A percentile compares a stretch with the other conserved stretches of the same genome.
phyloP scores from a whole-genome alignment of 30 jellyfish, hydroid and myxozoan genomes.

The Haliclystus octoradiatus region DNA sequence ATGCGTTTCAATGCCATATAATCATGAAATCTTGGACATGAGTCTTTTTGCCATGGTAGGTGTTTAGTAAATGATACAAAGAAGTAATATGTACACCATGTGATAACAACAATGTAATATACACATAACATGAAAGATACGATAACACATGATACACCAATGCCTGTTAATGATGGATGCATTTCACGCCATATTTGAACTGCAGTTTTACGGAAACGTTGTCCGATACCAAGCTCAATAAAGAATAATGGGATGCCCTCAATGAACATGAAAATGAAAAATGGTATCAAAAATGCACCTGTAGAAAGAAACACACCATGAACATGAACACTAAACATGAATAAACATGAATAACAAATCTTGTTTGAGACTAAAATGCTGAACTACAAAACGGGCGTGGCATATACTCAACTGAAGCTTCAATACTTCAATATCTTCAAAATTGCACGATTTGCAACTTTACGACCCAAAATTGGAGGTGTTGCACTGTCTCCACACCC shows the following conservation, averaged over 20 bases:
- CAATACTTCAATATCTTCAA: too few species aligned
- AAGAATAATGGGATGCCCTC: constrained; percentile 88
- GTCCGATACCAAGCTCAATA: constrained; percentile 76
- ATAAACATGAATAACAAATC: neutral
- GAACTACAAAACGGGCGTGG: too few species aligned
- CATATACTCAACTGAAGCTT: too few species aligned
- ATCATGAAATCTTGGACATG: constrained; percentile 37
- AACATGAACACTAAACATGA: neutral
- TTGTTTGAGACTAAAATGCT: neutral
- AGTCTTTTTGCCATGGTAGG: constrained; percentile 54
- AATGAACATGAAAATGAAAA: constrained; percentile 75
- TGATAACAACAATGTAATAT: constrained; percentile 49
- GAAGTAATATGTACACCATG: constrained; percentile 62
- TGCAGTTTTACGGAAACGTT: constrained; percentile 49
- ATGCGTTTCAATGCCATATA: constrained; percentile 19
- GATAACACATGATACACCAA: constrained; percentile 52
- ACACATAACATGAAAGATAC: constrained; percentile 64
- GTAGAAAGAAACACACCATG: too few species aligned
- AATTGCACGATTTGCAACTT: too few species aligned
- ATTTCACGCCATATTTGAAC: constrained; percentile 53
- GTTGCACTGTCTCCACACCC: too few species aligned
- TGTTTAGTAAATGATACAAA: constrained; percentile 50
- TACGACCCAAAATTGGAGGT: too few species aligned
- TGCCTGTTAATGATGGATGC: constrained; percentile 64
- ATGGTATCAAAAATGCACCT: constrained; percentile 90